Evolutionary conservation across 2,797 vertebrate species (phyloP), one percentile per base, ranked within the genome.

Genomic region (Clarias laeviceps): DNA sequence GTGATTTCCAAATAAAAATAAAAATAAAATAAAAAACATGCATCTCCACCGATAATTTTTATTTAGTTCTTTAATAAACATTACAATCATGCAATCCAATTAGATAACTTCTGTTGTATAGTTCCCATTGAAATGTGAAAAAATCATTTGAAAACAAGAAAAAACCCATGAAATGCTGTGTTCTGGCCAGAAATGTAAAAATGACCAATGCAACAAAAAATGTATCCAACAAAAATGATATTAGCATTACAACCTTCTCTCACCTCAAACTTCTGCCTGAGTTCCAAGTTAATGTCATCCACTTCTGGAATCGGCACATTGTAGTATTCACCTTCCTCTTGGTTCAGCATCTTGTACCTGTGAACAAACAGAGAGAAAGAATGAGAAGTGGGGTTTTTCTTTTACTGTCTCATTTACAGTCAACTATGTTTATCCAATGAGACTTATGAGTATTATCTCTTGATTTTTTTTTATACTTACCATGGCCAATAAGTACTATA

Each of bases 281-380:
- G 95, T 89, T 99, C 98, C 90, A 94, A 86, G 80, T 99, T 97
- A 59, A 96, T 95, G 73, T 97, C 97, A 0, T 96, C 97, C 45
- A 96, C 96, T 87, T 99, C 97, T 0, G 98, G 97, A 90, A 99
- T 99, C 82, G 98, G 98, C 6, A 99, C 98, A 0, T 97, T 99
- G 90, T 99, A 99, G 91, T 99, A 99, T 91, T 99, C 98, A 0
- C 98, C 98, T 91, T 99, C 98, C 87, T 99, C 98, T 87, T 98
- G 96, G 91, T 98, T 99, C 86, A 99, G 94, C 92, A 99, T 76
- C 89, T 99, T 99, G 93, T 97, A 99, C 98, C 98, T 99, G 90
- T 27, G 59, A 18, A 84, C 57, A 74, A 22, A 85, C 2, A 32
- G 9, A 82, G 72, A 34, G 29, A 8, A 5, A 61, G 8, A 80